Conservation (phyloP, 2,113 vertebrate species). For the Ibidorhyncha struthersii region DNA sequence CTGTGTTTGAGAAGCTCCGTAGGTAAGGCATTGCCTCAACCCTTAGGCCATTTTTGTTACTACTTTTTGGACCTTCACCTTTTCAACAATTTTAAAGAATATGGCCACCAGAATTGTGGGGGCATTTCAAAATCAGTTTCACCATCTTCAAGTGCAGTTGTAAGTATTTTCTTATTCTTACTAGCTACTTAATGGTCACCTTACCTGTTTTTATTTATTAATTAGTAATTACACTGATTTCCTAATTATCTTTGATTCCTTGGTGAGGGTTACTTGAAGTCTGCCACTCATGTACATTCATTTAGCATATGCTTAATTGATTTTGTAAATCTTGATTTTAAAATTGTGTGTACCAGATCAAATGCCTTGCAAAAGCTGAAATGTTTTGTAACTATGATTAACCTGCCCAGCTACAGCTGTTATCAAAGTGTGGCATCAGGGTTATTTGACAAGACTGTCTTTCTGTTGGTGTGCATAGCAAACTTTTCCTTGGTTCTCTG, state of each 20-base stretch:
- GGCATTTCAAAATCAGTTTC: background rate
- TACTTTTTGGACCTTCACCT: background rate
- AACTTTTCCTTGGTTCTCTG: background rate
- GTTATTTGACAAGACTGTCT: background rate
- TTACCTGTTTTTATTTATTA: background rate
- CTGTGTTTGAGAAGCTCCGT: background rate
- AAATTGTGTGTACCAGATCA: background rate
- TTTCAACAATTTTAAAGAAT: background rate
- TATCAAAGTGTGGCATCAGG: background rate
- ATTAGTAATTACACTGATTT: background rate
- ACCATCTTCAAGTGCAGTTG: background rate
- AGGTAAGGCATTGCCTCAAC: background rate
- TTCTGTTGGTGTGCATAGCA: background rate
- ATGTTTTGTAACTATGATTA: background rate
- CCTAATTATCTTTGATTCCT: background rate
- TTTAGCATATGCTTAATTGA: background rate
- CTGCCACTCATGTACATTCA: background rate
- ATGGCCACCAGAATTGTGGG: background rate
- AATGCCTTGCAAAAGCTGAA: background rate
- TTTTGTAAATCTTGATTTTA: background rate
- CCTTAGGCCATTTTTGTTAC: background rate
- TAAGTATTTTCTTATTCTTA: background rate
- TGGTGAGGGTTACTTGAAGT: background rate
- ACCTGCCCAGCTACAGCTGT: background rate
- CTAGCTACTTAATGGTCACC: background rate